Base-by-base conservation (phyloP, 2,888 invertebrate species). In the Dryocosmus kuriphilus region DNA sequence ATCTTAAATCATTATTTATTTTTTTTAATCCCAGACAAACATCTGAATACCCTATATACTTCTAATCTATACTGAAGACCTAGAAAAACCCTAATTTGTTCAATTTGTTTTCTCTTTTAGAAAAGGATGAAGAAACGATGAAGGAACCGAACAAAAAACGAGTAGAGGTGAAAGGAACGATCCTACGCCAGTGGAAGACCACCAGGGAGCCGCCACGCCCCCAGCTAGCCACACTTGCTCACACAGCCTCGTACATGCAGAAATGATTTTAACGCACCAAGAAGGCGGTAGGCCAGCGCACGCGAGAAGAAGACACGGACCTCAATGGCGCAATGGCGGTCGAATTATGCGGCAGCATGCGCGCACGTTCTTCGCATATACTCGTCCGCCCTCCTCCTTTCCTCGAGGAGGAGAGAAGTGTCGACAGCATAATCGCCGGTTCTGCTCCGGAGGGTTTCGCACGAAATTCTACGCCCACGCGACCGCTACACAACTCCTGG, bases 191-290 rank as follows among this genome's bases (percentile, higher is more conserved):
- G 86, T 86, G 89, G 86, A 82, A 87, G 90, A 90, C 90, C 90
- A 90, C 90, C 90, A 89, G 88, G 88, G 87, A 89, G 90, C 88
- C 86, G 90, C 88, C 89, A 90, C 90, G 90, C 82, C 86, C 87
- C 87, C 86, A 82, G 83, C 82, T 78, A 83, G 86, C 85, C 87
- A 84, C 86, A 86, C 86, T 88, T 84, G 80, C 85, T 83, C 82
- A 86, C 83, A 83, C 83, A 77, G 80, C 80, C 80, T 76, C 76
- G 78, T 79, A 77, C 79, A 81, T 76, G 79, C 80, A 80, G 77
- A 73, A 82, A 82, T 81, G 81, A 83, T 80, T 83, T 81, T 79
- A 83, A 81, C 82, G 81, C 82, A 82, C 79, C 78, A 77, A 82
- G 82, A 82, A 82, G 81, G 83, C 82, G 82, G 81, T 81, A 79